Evolutionary conservation across 2,797 vertebrate genomes (phyloP).

Genomic region (Megalops cyprinoides): DNA sequence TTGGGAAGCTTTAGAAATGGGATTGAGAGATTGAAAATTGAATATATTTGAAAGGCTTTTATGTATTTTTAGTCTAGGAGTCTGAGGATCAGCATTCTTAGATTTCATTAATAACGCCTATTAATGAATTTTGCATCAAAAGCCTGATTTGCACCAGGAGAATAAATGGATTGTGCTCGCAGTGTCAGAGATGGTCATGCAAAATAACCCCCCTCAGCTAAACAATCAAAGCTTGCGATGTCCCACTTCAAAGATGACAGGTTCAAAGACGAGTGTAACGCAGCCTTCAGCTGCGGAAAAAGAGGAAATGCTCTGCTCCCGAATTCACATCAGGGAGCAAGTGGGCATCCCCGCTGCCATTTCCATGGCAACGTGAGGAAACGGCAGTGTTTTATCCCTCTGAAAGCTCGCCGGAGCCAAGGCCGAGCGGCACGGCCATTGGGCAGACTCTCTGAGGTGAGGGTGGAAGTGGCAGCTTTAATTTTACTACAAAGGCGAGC

Average conservation of each 20-base stretch:
- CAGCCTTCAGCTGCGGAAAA: slow-evolving; percentile 23
- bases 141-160: too few species aligned
- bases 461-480: neutral
- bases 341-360: too few species aligned
- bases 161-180: too few species aligned
- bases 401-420: neutral
- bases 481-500: neutral
- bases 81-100: neutral
- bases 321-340: neutral
- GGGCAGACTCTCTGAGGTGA: neutral
- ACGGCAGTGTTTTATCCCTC: neutral
- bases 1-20: too few species aligned
- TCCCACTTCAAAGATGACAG: slow-evolving; percentile 13
- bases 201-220: neutral
- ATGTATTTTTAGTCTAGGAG: neutral
- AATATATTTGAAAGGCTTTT: neutral
- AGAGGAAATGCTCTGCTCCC: neutral
- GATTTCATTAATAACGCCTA: neutral
- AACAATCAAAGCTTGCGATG: neutral
- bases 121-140: neutral
- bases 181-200: neutral
- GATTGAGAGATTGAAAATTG: neutral
- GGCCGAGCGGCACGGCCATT: too few species aligned
- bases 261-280: slow-evolving; percentile 9
- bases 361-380: neutral